Conservation (phyloP, 1,140 invertebrate genomes). For the Ridgeia piscesae region DNA sequence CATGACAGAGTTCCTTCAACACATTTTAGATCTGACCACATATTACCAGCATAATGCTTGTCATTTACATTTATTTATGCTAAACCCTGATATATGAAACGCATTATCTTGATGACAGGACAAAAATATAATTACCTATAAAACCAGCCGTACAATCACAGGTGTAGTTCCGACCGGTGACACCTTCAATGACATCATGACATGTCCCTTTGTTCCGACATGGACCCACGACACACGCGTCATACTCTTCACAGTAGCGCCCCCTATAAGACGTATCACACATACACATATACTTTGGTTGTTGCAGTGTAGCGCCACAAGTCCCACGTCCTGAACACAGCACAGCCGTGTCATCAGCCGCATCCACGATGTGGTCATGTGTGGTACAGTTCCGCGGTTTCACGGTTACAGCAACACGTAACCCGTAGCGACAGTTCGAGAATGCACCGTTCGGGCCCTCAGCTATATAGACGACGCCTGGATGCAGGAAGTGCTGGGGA, state of each 20-base stretch:
- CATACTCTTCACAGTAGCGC: slow-evolving; percentile 84
- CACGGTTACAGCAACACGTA: not conserved
- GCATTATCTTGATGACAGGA: not conserved
- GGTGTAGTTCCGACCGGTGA: slow-evolving; percentile 14
- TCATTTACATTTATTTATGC: too few relatives aligned
- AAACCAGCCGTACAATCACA: slow-evolving; percentile 21
- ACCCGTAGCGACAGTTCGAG: slow-evolving; percentile 13
- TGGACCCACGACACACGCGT: slow-evolving; percentile 85
- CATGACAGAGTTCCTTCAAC: too few relatives aligned
- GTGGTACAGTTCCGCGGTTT: not conserved
- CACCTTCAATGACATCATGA: slow-evolving; percentile 26
- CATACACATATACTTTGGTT: not conserved
- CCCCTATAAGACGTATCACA: slow-evolving; percentile 63
- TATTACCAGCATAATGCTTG: too few relatives aligned
- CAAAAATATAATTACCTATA: slow-evolving; percentile 15
- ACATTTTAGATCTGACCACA: too few relatives aligned
- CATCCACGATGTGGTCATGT: not conserved
- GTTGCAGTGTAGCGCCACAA: not conserved
- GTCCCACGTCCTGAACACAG: slow-evolving; percentile 11
- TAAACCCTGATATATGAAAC: not conserved
- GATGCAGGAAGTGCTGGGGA: not conserved
- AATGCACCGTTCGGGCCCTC: not conserved
- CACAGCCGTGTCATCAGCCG: not conserved
- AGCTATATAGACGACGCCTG: not conserved
- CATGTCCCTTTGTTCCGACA: slow-evolving; percentile 89